Evolutionary conservation across 2,888 invertebrate species (phyloP), one percentile per base, ranked within the genome.

Genomic region (Epistrophe eligans): DNA sequence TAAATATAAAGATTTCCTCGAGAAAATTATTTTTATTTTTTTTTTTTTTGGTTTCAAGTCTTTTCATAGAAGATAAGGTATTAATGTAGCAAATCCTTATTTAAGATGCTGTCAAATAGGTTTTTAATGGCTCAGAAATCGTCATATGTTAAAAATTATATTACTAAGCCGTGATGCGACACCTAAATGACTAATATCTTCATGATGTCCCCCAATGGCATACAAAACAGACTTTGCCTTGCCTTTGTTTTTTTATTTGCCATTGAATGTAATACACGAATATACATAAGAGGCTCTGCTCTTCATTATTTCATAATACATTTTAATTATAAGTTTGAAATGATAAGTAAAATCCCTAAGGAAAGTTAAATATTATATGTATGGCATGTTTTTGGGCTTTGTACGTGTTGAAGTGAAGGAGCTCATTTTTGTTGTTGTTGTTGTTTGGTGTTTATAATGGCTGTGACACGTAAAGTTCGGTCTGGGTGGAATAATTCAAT

Each of bases 91-190:
- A 70, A 55, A 70, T 40, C 55, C 70, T 40, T 55, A 70, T 70
- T 70, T 70, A 70, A 28, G 70, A 55, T 55, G 40, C 70, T 43
- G 55, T 57, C 58, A 74, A 74, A 80, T 80, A 60, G 40, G 58
- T 35, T 80, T 74, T 67, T 52, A 60, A 67, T 80, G 80, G 35
- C n/a, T 13, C 32, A 73, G 24, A 28, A 58, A 67, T 66, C 24
- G 24, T 60, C 43, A 38, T 50, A 43, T 52, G 60, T 35, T 50
- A 35, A 60, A 66, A 73, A 80, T 67, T 67, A 80, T 74, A 80
- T 74, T 60, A 67, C 66, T 13, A 67, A 74, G 43, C 60, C 73
- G 80, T 80, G 80, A 74, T 80, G 73, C 35, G 66, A 70, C 70
- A 40, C n/a, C 60, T 32, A 62, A 71, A 71, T 77, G 60, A 71